These are phyloP conservation scores for Rotaria magnacalcarata DNA, from an alignment of 2,888 invertebrate species.

Conservation along the genomic window DNA sequence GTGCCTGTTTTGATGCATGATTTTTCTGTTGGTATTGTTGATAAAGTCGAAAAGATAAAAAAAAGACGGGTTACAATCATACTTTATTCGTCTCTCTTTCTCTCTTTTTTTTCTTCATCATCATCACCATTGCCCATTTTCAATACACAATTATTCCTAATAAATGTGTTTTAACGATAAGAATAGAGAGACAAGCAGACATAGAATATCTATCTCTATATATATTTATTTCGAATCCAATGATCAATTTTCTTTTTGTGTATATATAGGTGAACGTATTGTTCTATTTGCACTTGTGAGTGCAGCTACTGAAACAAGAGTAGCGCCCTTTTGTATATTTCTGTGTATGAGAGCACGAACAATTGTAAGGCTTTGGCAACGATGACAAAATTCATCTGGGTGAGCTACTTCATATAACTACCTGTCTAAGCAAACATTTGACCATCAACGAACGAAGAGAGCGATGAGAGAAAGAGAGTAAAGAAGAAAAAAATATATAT, in stretches of 20 bases:
- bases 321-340: background rate
- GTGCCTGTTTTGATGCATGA: background rate
- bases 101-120: background rate
- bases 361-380: constrained; percentile 22
- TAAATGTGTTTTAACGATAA: background rate
- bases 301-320: background rate
- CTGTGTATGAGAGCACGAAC: background rate
- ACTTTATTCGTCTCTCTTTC: background rate
- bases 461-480: background rate
- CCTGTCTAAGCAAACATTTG: constrained; percentile 35
- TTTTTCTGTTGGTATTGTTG: background rate
- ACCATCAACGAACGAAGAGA: constrained; percentile 27
- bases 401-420: constrained; percentile 10
- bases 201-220: background rate
- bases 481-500: constrained; percentile 11
- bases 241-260: background rate
- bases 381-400: constrained; percentile 26
- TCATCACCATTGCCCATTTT: background rate
- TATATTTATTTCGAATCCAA: background rate
- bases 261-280: background rate
- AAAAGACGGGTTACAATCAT: background rate
- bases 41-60: background rate
- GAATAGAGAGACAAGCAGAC: background rate
- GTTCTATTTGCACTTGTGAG: constrained; percentile 7
- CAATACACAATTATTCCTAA: too few relatives aligned